Percentiles rank a stretch among this genome's conserved stretches.
phyloP scores from a whole-genome alignment of 2,888 invertebrate species.

The Sphaerophoria taeniata region DNA sequence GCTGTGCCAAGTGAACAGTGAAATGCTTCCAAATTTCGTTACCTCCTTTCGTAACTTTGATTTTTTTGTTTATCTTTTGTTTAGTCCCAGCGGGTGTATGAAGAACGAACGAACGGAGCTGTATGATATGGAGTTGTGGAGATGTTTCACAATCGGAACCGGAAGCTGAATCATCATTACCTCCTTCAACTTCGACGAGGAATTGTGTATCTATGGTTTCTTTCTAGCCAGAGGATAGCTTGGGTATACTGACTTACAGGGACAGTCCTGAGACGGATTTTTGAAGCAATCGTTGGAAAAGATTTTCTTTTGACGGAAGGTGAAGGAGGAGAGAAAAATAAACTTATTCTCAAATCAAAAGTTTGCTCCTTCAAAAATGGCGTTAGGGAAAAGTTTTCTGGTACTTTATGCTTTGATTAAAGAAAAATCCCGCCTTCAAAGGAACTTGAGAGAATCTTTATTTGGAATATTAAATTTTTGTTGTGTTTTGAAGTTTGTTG shows the following conservation, averaged over 20 bases:
- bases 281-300: conserved; percentile 50
- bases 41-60: conserved; percentile 80
- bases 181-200: conserved; percentile 40
- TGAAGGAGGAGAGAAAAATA: conserved; percentile 49
- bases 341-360: conserved; percentile 60
- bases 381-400: conserved; percentile 48
- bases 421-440: conserved; percentile 58
- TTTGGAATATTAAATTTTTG: conserved; percentile 41
- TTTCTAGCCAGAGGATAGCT: background rate
- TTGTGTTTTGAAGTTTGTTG: conserved; percentile 39
- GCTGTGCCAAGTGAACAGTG: conserved; percentile 76
- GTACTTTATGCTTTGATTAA: conserved; percentile 58
- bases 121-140: conserved; percentile 1
- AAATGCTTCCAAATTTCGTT: conserved; percentile 77
- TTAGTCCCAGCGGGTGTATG: conserved; percentile 74
- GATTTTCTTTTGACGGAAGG: conserved; percentile 11
- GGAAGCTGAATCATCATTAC: conserved; percentile 60
- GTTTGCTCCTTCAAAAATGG: conserved; percentile 42
- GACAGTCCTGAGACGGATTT: conserved; percentile 30
- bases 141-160: conserved; percentile 72
- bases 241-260: background rate
- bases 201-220: conserved; percentile 11
- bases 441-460: conserved; percentile 32
- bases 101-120: too few species aligned
- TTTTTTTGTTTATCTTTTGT: conserved; percentile 82